Conservation (phyloP, 2,113 vertebrate genomes). For the Oncorhynchus kisutch region DNA sequence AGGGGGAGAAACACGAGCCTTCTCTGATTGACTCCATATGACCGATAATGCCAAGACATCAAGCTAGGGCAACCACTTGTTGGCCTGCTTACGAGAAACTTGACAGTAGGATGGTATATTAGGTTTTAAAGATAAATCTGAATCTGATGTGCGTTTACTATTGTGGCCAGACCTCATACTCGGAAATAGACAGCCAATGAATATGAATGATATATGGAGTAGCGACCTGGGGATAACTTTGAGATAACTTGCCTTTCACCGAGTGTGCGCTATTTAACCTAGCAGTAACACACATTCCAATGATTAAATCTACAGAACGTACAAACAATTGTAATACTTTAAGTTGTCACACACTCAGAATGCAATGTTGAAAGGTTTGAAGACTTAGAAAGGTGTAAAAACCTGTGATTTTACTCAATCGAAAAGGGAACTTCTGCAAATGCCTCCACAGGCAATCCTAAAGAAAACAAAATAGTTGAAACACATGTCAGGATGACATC, state of each 20-base stretch:
- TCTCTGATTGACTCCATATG: constrained; percentile 64
- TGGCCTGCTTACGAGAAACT: too few species aligned
- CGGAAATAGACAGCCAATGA: neutral
- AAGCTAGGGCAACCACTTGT: neutral
- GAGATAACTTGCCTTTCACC: neutral
- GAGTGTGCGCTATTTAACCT: neutral
- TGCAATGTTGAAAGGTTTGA: too few species aligned
- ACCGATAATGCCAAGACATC: constrained; percentile 44
- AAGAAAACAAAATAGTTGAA: too few species aligned
- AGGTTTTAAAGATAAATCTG: constrained; percentile 55
- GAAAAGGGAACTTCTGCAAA: too few species aligned
- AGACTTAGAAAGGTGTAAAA: too few species aligned
- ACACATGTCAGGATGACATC: too few species aligned
- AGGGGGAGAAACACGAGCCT: constrained; percentile 51
- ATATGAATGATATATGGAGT: neutral
- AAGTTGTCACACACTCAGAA: too few species aligned
- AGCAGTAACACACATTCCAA: too few species aligned
- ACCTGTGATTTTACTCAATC: too few species aligned
- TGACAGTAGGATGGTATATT: constrained; percentile 32
- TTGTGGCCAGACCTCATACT: constrained; percentile 35
- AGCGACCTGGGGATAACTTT: neutral
- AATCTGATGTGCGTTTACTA: constrained; percentile 35
- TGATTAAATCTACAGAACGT: too few species aligned
- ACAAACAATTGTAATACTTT: too few species aligned
- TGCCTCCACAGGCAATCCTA: too few species aligned